Evolutionary conservation across 2,888 invertebrate species (phyloP).

Genomic region (Lottia gigantea): DNA sequence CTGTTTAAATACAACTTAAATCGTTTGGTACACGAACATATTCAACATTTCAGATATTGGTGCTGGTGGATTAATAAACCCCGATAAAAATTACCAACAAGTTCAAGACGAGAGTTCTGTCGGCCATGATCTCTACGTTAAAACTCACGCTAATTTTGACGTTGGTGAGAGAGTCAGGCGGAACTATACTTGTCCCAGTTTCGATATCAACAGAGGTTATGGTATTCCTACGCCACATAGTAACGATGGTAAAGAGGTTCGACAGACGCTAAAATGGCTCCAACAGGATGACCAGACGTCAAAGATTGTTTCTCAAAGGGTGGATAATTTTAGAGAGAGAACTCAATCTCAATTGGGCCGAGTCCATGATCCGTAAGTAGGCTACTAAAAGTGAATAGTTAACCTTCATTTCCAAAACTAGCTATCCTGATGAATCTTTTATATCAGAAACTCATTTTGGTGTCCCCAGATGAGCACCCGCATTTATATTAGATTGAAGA

Average conservation of each 20-base stretch:
- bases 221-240: constrained; percentile 66
- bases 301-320: constrained; percentile 61
- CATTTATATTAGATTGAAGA: no score
- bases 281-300: constrained; percentile 51
- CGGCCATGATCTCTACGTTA: constrained; percentile 62
- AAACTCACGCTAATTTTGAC: constrained; percentile 59
- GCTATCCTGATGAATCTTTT: no score
- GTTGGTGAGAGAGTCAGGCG: constrained; percentile 60
- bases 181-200: constrained; percentile 55
- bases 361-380: constrained; percentile 65
- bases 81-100: constrained; percentile 57
- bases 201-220: constrained; percentile 38
- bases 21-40: no score
- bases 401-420: no score
- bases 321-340: constrained; percentile 65
- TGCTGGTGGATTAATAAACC: constrained; percentile 66
- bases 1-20: no score
- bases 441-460: no score
- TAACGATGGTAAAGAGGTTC: constrained; percentile 55
- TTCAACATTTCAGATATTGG: constrained; percentile 48
- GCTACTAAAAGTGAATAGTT: no score
- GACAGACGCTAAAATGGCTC: constrained; percentile 61
- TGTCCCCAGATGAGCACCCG: no score
- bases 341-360: constrained; percentile 51
- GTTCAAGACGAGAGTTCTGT: constrained; percentile 53